Conservation (phyloP, 2,888 invertebrate species). For the Scrobipalpa costella region DNA sequence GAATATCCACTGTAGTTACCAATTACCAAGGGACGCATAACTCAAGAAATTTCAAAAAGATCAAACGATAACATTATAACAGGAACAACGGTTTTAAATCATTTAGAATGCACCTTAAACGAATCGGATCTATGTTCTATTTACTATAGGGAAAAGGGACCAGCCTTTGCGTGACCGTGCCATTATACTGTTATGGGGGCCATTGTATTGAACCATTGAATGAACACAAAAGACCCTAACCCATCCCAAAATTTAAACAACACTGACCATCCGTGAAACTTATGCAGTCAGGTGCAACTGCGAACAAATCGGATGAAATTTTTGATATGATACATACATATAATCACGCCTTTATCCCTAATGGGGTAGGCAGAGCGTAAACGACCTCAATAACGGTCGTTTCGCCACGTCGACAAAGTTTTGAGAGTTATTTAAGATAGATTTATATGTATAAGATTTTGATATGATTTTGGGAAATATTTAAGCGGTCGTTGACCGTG, state of each 20-base stretch:
- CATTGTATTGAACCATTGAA: slow-evolving; percentile 58
- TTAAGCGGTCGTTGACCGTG: slow-evolving; percentile 40
- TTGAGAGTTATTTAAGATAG: too few species aligned
- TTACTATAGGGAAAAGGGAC: slow-evolving; percentile 33
- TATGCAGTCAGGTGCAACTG: slow-evolving; percentile 35
- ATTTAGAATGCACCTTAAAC: slow-evolving; percentile 15
- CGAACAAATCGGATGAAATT: slow-evolving; percentile 13
- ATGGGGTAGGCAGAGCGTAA: too few species aligned
- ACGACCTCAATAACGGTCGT: too few species aligned
- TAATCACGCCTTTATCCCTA: too few species aligned
- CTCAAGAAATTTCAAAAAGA: slow-evolving; percentile 7
- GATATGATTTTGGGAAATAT: slow-evolving; percentile 22
- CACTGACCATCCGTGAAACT: slow-evolving; percentile 50
- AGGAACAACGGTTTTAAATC: slow-evolving; percentile 5
- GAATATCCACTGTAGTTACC: slow-evolving; percentile 14
- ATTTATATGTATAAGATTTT: too few species aligned
- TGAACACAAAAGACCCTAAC: slow-evolving; percentile 59
- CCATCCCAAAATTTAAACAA: slow-evolving; percentile 63
- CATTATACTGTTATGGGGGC: slow-evolving; percentile 55
- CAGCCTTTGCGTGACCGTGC: slow-evolving; percentile 57
- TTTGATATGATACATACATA: too few species aligned
- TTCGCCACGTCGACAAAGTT: too few species aligned
- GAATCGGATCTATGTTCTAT: slow-evolving; percentile 9
- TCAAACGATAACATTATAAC: slow-evolving; percentile 17
- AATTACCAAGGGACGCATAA: neutral